Percentiles rank a stretch among this genome's conserved stretches.
Conservation (phyloP, 2,113 vertebrate genomes). For the Psilopsiagon aurifrons region DNA sequence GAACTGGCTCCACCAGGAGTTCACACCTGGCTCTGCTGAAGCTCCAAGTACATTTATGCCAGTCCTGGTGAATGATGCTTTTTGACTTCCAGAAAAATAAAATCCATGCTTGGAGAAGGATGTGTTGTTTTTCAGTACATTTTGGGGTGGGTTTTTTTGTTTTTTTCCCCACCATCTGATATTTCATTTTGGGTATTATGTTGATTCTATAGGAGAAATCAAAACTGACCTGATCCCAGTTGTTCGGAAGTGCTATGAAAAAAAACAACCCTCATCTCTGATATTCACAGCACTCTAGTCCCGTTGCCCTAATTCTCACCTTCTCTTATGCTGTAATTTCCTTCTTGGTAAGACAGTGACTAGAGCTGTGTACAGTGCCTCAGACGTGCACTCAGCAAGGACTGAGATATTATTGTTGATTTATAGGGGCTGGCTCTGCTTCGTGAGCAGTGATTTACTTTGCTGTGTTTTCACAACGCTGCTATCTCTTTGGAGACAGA, state of each 20-base stretch:
- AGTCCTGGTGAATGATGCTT: background rate
- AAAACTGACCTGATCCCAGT: conserved; percentile 63
- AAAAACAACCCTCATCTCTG: background rate
- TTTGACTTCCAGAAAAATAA: background rate
- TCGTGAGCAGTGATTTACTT: conserved; percentile 42
- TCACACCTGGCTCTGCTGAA: background rate
- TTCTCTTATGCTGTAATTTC: conserved; percentile 66
- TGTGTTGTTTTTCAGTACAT: background rate
- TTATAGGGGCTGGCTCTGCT: conserved; percentile 42
- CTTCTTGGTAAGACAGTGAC: conserved; percentile 20
- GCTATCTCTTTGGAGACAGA: conserved; percentile 51
- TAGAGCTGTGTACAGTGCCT: conserved; percentile 38
- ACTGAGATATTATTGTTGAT: conserved; percentile 65
- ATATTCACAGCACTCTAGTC: conserved; percentile 40
- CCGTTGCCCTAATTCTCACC: conserved; percentile 66
- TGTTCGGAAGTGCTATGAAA: conserved; percentile 14
- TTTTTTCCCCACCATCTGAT: background rate
- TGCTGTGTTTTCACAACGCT: conserved; percentile 38
- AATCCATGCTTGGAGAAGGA: background rate
- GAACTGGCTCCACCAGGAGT: background rate
- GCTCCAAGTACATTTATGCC: background rate
- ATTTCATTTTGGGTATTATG: conserved; percentile 48
- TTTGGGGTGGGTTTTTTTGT: background rate
- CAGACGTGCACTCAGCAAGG: conserved; percentile 19
- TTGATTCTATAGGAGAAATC: conserved; percentile 41